Evolutionary conservation across 1,140 invertebrate genomes (phyloP).

Genomic region (Varroa destructor): DNA sequence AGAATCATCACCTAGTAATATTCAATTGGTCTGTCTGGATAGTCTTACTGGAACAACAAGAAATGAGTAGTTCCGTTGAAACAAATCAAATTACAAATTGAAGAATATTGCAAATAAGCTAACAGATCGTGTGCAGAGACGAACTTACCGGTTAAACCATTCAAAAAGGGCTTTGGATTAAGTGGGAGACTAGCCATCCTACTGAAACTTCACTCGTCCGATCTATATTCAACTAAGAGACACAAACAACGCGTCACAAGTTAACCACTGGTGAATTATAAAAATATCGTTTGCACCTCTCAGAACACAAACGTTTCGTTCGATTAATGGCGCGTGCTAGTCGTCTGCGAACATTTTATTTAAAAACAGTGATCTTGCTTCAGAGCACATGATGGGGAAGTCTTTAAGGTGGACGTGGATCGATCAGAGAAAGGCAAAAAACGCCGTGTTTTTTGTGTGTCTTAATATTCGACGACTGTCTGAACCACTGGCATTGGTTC

Average conservation of each 20-base stretch:
- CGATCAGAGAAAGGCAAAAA: no score
- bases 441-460: no score
- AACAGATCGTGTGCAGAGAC: background rate
- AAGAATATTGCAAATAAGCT: background rate
- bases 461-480: no score
- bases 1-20: no score
- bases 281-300: background rate
- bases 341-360: background rate
- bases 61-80: no score
- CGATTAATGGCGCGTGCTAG: background rate
- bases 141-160: slow-evolving; percentile 68
- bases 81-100: background rate
- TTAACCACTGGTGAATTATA: background rate
- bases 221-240: background rate
- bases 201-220: background rate
- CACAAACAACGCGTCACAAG: background rate
- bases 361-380: no score
- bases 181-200: slow-evolving; percentile 62
- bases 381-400: no score
- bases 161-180: slow-evolving; percentile 98
- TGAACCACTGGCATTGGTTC: no score
- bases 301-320: background rate
- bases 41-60: no score
- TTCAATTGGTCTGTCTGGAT: no score
- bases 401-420: no score